A percentile compares a stretch with the other conserved stretches of the same genome.
Evolutionary conservation across 2,797 vertebrate species (phyloP).

Genomic region (Hyperoplus immaculatus): DNA sequence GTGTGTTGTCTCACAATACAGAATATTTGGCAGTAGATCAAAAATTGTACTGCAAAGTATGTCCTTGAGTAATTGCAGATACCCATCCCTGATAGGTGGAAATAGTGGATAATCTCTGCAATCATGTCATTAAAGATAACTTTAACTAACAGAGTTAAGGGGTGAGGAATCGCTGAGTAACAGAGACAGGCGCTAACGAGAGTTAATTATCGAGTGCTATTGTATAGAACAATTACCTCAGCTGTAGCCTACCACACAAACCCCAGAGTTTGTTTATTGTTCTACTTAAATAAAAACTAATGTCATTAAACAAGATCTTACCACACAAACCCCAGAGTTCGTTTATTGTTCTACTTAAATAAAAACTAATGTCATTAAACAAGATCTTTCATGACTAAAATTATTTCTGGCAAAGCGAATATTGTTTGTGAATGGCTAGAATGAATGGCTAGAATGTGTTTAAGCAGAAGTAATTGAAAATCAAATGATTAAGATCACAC

Average conservation of each 20-base stretch:
- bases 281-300: conserved; percentile 38
- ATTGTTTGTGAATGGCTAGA: conserved; percentile 32
- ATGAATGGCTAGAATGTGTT: not conserved
- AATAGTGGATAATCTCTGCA: not conserved
- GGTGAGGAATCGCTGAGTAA: not conserved
- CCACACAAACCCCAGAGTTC: conserved; percentile 25
- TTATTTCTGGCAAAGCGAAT: conserved; percentile 22
- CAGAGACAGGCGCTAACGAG: not conserved
- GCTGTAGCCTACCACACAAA: conserved; percentile 34
- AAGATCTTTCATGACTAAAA: not conserved
- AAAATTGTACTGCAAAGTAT: too few relatives aligned
- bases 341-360: conserved; percentile 34
- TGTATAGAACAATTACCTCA: conserved; percentile 24
- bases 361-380: conserved; percentile 29
- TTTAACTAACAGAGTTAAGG: not conserved
- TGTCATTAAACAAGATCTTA: not conserved
- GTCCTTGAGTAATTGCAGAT: too few relatives aligned
- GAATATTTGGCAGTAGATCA: too few relatives aligned
- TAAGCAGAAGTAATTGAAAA: conserved; percentile 24
- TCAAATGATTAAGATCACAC: conserved; percentile 29
- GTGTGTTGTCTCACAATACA: too few relatives aligned
- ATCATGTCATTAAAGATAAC: not conserved
- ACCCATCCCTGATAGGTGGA: too few relatives aligned
- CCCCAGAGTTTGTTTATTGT: conserved; percentile 33
- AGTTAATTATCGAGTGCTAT: conserved; percentile 21